Conservation (phyloP, 2,797 vertebrate species). For the Myiothlypis chrysogaster region DNA sequence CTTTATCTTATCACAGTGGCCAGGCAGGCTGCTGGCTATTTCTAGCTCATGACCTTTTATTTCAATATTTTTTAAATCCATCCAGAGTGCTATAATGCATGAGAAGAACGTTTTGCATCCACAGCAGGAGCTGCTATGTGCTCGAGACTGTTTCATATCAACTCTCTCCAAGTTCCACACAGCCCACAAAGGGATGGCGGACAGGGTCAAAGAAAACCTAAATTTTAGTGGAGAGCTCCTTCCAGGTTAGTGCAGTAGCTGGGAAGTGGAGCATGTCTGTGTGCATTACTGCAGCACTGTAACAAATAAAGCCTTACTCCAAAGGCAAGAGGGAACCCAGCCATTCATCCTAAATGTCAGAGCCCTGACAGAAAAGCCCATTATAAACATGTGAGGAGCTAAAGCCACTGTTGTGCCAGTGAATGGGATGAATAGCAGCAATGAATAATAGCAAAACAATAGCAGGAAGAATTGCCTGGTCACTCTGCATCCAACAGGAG, state of each 20-base stretch:
- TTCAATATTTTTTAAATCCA: constrained; percentile 56
- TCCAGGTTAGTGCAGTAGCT: neutral
- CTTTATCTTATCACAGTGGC: constrained; percentile 43
- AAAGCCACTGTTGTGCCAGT: neutral
- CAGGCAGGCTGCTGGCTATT: constrained; percentile 18
- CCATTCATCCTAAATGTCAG: constrained; percentile 4
- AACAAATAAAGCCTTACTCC: neutral
- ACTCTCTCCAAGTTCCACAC: neutral
- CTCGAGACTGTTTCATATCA: fast-evolving
- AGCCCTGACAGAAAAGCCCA: neutral
- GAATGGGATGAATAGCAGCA: constrained; percentile 3
- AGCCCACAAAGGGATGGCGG: neutral
- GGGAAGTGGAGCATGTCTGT: neutral
- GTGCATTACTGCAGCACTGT: neutral
- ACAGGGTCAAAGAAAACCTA: neutral
- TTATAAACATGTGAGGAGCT: neutral
- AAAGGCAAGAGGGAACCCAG: neutral
- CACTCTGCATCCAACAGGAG: neutral
- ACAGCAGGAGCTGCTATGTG: neutral
- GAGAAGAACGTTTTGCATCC: neutral
- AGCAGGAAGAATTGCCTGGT: constrained; percentile 8
- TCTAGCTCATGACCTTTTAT: constrained; percentile 47
- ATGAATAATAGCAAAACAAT: constrained; percentile 44
- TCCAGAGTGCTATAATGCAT: neutral
- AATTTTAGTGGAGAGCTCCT: neutral